These are phyloP conservation scores for Plusia festucae DNA, from an alignment of 2,888 invertebrate genomes.

Conservation along the genomic window DNA sequence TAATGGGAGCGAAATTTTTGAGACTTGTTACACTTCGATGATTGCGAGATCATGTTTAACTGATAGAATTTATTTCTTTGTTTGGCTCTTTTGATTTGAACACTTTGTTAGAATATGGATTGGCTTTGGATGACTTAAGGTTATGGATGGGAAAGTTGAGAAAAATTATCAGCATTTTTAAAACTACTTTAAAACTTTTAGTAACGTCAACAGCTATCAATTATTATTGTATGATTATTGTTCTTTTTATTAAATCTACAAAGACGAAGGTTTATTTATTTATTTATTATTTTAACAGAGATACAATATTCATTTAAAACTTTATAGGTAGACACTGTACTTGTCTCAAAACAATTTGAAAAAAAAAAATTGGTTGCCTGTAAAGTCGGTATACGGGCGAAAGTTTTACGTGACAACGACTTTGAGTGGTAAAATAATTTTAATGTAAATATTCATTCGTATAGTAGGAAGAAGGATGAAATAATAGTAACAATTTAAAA, in stretches of 20 bases:
- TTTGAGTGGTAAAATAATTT: too few species aligned
- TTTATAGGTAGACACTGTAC: too few species aligned
- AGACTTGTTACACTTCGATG: slow-evolving; percentile 64
- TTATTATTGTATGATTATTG: neutral
- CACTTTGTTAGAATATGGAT: slow-evolving; percentile 18
- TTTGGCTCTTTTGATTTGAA: slow-evolving; percentile 30
- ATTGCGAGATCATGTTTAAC: slow-evolving; percentile 56
- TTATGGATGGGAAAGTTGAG: neutral
- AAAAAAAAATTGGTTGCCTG: neutral
- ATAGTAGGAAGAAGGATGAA: too few species aligned
- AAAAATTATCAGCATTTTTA: neutral
- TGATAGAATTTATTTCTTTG: slow-evolving; percentile 50
- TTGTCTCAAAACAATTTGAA: too few species aligned
- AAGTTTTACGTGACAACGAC: too few species aligned
- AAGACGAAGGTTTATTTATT: too few species aligned
- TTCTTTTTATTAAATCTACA: too few species aligned
- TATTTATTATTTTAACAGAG: too few species aligned
- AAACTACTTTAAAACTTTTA: neutral
- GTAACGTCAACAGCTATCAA: neutral
- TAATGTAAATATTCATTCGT: too few species aligned
- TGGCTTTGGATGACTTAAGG: neutral
- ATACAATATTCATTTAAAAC: too few species aligned
- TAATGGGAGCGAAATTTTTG: slow-evolving; percentile 73
- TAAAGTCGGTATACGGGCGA: too few species aligned
- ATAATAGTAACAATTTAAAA: too few species aligned